Evolutionary conservation across 2,888 invertebrate genomes (phyloP), one percentile per base, ranked within the genome.

Genomic region (Poecilobothrus nobilitatus): DNA sequence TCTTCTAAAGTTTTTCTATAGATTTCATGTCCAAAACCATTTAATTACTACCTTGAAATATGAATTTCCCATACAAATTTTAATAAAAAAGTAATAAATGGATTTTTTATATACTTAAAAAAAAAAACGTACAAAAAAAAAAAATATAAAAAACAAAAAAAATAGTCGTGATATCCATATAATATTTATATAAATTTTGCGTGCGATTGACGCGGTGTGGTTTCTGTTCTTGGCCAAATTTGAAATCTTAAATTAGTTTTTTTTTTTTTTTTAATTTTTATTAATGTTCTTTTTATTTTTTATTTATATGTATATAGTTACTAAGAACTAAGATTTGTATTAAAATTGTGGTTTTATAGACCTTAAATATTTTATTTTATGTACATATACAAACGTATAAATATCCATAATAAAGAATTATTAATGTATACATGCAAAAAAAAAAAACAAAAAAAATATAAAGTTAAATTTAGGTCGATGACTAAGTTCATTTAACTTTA

Each of bases 11-110:
- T 15, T 53, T 53, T 41, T 4, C 7, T 53, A 53, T 53, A 53
- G 18, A 18, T 18, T 53, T 53, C 53, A 53, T 53, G 53, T 53
- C 53, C 53, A 53, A 53, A 53, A 12, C 53, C 53, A 53, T 53
- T 53, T 53, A 53, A 53, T 53, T 53, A 53, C 53, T 53, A 53
- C 53, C 53, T 53, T 53, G 53, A 53, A 53, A 53, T 53, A 53
- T 53, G 53, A 53, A 53, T 53, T 53, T 53, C 53, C 53, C 53
- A 53, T 53, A 53, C 18, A 53, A 53, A 53, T 53, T 53, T 15
- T 53, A 53, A 53, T 53, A 53, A 53, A 53, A 53, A 53, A 18
- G 41, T 41, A 41, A 41, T 41, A 41, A 41, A 41, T 41, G 41
- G 7, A 5, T 15, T 41, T 6, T 41, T 41, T 41, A 41, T 41